phyloP scores from a whole-genome alignment of 2,888 invertebrate genomes.

The Leptinotarsa tumamoca region DNA sequence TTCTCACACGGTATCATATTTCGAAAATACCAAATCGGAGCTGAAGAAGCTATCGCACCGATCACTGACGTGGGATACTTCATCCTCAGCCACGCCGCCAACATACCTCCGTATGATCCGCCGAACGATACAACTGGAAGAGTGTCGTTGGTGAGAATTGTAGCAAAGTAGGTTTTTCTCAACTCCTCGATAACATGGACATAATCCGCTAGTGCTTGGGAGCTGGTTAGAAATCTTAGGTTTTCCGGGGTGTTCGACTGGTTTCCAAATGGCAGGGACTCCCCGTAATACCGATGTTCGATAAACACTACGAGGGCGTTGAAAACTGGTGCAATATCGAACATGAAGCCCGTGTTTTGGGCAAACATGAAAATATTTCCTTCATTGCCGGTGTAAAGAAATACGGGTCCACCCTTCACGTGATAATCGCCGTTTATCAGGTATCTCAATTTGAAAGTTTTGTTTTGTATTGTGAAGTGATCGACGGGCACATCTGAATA shows the following conservation, averaged over 20 bases:
- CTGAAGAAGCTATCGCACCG: slow-evolving; percentile 93
- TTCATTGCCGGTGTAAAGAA: slow-evolving; percentile 96
- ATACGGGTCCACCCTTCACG: slow-evolving; percentile 82
- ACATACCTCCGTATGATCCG: slow-evolving; percentile 97
- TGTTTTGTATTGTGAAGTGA: slow-evolving; percentile 81
- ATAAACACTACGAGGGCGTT: slow-evolving; percentile 89
- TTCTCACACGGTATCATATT: slow-evolving; percentile 82
- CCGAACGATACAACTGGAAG: slow-evolving; percentile 87
- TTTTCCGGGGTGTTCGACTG: slow-evolving; percentile 67
- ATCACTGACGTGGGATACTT: slow-evolving; percentile 92
- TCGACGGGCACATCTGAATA: slow-evolving; percentile 79
- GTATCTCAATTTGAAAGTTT: slow-evolving; percentile 83
- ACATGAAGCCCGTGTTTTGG: slow-evolving; percentile 92
- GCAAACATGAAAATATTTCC: slow-evolving; percentile 91
- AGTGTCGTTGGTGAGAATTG: slow-evolving; percentile 59
- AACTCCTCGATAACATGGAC: slow-evolving; percentile 80
- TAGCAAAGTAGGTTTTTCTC: slow-evolving; percentile 56
- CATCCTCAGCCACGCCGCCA: slow-evolving; percentile 94
- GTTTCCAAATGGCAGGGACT: slow-evolving; percentile 88
- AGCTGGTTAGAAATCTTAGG: slow-evolving; percentile 78
- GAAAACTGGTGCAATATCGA: slow-evolving; percentile 87
- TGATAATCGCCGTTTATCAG: slow-evolving; percentile 82
- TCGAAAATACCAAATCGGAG: slow-evolving; percentile 89
- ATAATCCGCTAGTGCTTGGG: slow-evolving; percentile 95
- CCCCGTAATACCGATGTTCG: slow-evolving; percentile 96